phyloP scores from a whole-genome alignment of 2,113 vertebrate species.

The Bambusicola thoracicus region DNA sequence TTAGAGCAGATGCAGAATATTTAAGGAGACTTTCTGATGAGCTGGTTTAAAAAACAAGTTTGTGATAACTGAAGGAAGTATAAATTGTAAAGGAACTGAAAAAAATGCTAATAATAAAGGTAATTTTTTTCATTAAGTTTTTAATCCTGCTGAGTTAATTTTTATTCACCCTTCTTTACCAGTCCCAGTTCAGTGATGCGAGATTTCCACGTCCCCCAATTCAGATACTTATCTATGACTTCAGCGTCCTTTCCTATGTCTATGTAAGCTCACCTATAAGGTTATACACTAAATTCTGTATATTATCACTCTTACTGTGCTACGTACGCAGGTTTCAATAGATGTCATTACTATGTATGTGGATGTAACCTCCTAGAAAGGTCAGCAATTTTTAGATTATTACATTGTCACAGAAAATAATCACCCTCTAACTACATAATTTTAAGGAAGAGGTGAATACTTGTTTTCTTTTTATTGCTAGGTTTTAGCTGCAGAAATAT shows the following conservation, averaged over 20 bases:
- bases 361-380: not conserved
- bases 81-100: not conserved
- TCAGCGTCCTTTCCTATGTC: not conserved
- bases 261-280: not conserved
- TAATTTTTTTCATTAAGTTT: not conserved
- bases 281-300: not conserved
- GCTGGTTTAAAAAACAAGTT: not conserved
- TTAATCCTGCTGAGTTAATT: not conserved
- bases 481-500: not conserved
- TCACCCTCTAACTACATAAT: not conserved
- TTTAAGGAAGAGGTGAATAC: not conserved
- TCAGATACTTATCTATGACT: not conserved
- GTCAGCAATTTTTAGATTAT: not conserved
- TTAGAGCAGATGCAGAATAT: not conserved
- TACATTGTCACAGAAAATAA: not conserved
- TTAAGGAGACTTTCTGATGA: not conserved
- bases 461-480: not conserved
- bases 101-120: not conserved
- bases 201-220: not conserved
- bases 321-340: not conserved
- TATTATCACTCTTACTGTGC: not conserved
- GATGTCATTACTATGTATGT: not conserved
- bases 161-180: not conserved
- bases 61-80: not conserved
- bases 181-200: not conserved